Percentiles rank a stretch among this genome's conserved stretches.
phyloP scores from a whole-genome alignment of 2,113 vertebrate species.

The Neofelis nebulosa region DNA sequence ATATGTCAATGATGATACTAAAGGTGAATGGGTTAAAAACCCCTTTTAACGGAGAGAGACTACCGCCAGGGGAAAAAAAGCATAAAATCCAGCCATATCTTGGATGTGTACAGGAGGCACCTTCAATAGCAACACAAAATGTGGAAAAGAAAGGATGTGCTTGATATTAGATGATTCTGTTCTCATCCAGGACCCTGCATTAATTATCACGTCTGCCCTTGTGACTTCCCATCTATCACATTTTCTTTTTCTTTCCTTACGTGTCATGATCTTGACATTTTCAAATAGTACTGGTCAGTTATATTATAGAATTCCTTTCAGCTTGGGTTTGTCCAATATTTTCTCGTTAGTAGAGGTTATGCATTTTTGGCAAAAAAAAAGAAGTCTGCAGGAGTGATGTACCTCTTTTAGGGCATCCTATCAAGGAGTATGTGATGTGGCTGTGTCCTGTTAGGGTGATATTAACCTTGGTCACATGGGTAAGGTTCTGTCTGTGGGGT shows the following conservation, averaged over 20 bases:
- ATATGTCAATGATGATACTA: neutral
- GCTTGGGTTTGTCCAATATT: neutral
- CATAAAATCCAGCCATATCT: neutral
- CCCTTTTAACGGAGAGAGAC: neutral
- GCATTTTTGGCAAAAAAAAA: neutral
- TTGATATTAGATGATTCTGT: neutral
- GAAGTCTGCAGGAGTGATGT: neutral
- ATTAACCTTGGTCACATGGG: neutral
- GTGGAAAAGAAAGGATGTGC: neutral
- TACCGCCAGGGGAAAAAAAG: neutral
- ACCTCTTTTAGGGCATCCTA: neutral
- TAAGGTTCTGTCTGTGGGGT: neutral
- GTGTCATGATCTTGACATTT: neutral
- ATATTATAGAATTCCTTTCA: neutral
- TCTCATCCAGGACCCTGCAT: neutral
- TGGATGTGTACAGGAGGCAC: neutral
- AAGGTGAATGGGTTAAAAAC: neutral
- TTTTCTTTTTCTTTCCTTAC: neutral
- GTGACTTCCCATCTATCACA: neutral
- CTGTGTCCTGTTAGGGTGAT: neutral
- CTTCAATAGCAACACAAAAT: neutral
- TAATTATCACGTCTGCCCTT: too few relatives aligned
- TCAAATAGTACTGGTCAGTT: neutral
- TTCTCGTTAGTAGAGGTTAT: neutral
- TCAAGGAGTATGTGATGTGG: fast-evolving